Evolutionary conservation across 30 jellyfish, hydroid and myxozoan genomes (phyloP).

Genomic region (Pseudorhiza aurosa): DNA sequence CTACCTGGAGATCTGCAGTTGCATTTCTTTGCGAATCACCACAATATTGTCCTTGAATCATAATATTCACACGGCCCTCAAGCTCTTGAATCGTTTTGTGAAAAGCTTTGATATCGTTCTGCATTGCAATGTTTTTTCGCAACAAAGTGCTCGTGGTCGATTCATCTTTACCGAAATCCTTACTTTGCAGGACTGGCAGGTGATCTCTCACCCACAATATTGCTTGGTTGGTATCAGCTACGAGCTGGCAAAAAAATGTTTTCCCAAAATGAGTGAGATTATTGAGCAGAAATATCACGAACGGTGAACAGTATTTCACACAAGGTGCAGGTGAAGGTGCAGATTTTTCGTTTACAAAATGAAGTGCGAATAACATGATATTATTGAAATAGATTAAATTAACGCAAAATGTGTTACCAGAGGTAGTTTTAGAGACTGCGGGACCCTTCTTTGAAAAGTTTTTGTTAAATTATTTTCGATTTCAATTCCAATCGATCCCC

Average conservation of each 20-base stretch:
- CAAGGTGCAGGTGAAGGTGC: too few relatives aligned
- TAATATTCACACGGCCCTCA: conserved; percentile 6
- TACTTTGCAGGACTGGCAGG: conserved; percentile 27
- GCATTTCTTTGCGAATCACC: background rate
- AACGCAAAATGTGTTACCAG: too few relatives aligned
- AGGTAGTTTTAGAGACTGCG: too few relatives aligned
- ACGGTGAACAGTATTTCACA: too few relatives aligned
- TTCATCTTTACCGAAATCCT: conserved; percentile 66
- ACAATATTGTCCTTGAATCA: background rate
- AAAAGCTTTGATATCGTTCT: conserved; percentile 36
- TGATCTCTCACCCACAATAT: conserved; percentile 55
- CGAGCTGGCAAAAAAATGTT: conserved; percentile 25
- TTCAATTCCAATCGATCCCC: too few relatives aligned
- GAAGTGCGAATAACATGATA: too few relatives aligned
- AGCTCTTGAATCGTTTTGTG: conserved; percentile 19
- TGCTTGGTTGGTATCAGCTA: conserved; percentile 49
- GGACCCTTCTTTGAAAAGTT: too few relatives aligned
- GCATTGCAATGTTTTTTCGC: conserved; percentile 21
- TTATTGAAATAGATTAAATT: too few relatives aligned
- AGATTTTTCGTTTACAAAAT: too few relatives aligned
- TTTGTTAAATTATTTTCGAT: too few relatives aligned
- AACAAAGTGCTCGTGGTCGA: conserved; percentile 22
- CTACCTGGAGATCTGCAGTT: conserved; percentile 31
- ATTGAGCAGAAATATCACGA: too few relatives aligned
- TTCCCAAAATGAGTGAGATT: background rate